Evolutionary conservation across 2,113 vertebrate genomes (phyloP), one percentile per base, ranked within the genome.

Genomic region (Coptodon bakossiorum): DNA sequence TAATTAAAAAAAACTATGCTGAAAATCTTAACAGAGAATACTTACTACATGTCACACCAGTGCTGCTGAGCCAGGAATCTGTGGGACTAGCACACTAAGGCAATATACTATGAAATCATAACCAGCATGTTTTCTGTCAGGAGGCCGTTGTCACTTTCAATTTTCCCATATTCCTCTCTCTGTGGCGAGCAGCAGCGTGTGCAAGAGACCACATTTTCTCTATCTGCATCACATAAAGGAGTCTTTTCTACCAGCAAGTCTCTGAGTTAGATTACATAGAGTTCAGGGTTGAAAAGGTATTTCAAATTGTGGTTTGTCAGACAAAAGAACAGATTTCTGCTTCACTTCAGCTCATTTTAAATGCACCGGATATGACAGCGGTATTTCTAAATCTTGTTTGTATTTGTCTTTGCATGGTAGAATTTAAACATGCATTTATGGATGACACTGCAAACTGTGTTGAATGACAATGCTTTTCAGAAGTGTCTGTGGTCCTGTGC

Each of bases 21-120:
- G 52, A 68, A 90, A 92, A 88, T 92, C 90, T 90, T 86, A 92
- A 90, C 82, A 92, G 87, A 88, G 87, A 86, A 52, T 76, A 24
- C 53, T 45, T 66, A 84, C 61, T 40, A 36, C 90, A 63, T 7
- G 53, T 89, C 82, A 81, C 89, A 85, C 78, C 24, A 14, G 54
- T 82, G 86, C 84, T 52, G 66, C 66, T 91, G 80, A 79, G 29
- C 61, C 12, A 12, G 71, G 24, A 80, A 68, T 79, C 56, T 52
- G 61, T 86, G 71, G 29, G 81, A 83, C 54, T 66, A 83, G 84
- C 76, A 54, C 86, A 83, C 68, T 14, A 19, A 80, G 80, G 82
- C 78, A 82, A 36, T 16, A 80, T 81, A 36, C 59, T 81, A 56
- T 48, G 78, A 93, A 93, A 91, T 86, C 85, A 81, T 17, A 84